Evolutionary conservation across 2,797 vertebrate species (phyloP), one percentile per base, ranked within the genome.

Genomic region (Tadarida brasiliensis): DNA sequence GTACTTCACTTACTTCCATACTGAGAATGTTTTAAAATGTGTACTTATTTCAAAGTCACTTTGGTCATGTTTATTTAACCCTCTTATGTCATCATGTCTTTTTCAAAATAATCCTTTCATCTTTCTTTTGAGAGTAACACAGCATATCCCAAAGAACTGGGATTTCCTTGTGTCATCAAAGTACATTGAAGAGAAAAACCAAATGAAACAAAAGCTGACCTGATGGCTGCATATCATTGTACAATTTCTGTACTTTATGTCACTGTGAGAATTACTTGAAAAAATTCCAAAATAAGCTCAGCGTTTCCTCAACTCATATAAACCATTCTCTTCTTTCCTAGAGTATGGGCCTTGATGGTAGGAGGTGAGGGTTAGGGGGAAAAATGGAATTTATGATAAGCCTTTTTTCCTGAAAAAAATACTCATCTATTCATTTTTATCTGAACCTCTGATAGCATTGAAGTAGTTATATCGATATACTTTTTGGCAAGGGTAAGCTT

Each of bases 1-100:
- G 4, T 39, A 35, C 71, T 92, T 89, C 35, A 71, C 17, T 80
- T 80, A n/a, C 14, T 68, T 85, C 2, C 15, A 61, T 76, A 81
- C 71, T 87, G 49, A 81, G 17, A 78, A 54, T 85, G 39, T 33
- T 96, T 73, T 71, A 51, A 96, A 78, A 94, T 33, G 30, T 4
- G 67, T 49, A 84, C 12, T 70, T 83, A 85, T 87, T 96, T 91
- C n/a, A 89, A 76, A 94, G 90, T 92, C 49, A 83, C 28, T 63
- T 65, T 33, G 59, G 89, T 7, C 16, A 11, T 65, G 85, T 70
- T 83, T 86, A 82, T 70, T 94, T 82, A 61, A 73, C 56, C 89
- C 26, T 73, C 30, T 82, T 39, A 80, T 73, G 92, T 90, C n/a
- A 28, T 90, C n/a, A 28, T 17, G 3, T 90, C 30, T 85, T 95